Conservation (phyloP, 30 jellyfish, hydroid and myxozoan species). For the Hydra vulgaris region DNA sequence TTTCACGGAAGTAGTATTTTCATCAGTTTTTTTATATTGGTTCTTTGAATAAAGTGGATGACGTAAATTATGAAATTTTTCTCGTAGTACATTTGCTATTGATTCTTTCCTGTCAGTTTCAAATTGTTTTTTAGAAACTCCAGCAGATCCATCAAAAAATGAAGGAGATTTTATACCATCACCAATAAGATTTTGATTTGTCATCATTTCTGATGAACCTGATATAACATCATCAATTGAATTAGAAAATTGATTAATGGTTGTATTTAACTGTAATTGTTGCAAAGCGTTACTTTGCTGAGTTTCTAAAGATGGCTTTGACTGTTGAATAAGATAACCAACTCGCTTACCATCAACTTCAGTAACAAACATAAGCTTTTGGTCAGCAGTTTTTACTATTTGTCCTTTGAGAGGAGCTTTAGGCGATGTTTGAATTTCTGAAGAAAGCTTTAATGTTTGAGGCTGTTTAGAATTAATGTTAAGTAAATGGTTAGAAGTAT, state of each 20-base stretch:
- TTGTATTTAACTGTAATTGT: neutral
- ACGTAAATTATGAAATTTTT: constrained; percentile 20
- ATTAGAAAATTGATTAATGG: neutral
- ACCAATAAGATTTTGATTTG: neutral
- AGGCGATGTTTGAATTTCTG: constrained; percentile 26
- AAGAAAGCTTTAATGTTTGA: neutral
- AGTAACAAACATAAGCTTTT: constrained; percentile 86
- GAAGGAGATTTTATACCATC: neutral
- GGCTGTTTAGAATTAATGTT: constrained; percentile 1
- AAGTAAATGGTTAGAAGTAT: neutral
- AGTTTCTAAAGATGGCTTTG: neutral
- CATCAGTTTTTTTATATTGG: constrained; percentile 1
- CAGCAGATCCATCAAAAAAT: neutral
- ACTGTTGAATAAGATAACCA: constrained; percentile 65
- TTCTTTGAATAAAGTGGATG: neutral
- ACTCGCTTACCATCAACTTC: constrained; percentile 92
- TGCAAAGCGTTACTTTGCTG: neutral
- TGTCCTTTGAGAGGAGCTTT: constrained; percentile 69
- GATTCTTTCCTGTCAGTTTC: neutral
- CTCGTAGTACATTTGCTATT: constrained; percentile 3
- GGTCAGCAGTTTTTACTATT: constrained; percentile 80
- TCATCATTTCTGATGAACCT: neutral
- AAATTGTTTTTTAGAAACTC: neutral
- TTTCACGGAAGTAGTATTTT: neutral
- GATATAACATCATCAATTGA: neutral